Percentiles rank a stretch among this genome's conserved stretches.
phyloP scores from a whole-genome alignment of 2,888 invertebrate genomes.

The Parasteatoda lunata region DNA sequence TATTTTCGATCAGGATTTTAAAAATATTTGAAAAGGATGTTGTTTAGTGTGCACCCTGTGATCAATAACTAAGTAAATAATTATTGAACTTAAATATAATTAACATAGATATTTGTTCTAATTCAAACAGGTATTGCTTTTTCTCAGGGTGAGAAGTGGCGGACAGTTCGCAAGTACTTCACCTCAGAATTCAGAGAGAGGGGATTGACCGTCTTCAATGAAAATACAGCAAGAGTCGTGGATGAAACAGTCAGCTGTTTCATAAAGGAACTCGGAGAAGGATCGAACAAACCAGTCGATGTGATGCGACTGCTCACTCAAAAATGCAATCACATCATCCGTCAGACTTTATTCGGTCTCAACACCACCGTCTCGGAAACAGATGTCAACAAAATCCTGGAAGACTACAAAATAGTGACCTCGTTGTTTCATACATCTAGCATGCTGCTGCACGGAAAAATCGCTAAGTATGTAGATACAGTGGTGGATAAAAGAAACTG shows the following conservation, averaged over 20 bases:
- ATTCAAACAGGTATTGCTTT: constrained; percentile 5
- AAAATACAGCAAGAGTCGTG: constrained; percentile 2
- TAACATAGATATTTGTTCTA: background rate
- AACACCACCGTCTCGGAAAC: constrained; percentile 14
- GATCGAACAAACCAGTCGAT: constrained; percentile 5
- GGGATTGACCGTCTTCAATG: background rate
- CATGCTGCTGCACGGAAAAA: background rate
- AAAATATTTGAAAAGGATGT: background rate
- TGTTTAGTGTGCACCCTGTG: background rate
- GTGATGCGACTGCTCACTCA: background rate
- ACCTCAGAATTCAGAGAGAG: constrained; percentile 20
- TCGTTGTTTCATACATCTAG: background rate
- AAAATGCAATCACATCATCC: constrained; percentile 7
- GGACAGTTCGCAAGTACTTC: constrained; percentile 28
- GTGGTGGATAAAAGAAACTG: too few species aligned
- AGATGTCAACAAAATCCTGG: constrained; percentile 7
- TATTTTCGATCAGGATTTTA: background rate
- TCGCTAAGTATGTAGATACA: constrained; percentile 23
- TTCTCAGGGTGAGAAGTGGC: constrained; percentile 32
- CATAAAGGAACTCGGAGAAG: background rate
- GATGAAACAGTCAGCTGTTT: constrained; percentile 15
- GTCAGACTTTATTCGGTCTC: constrained; percentile 12
- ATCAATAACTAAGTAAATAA: background rate
- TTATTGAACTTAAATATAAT: background rate
- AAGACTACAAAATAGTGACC: background rate